phyloP scores from a whole-genome alignment of 2,113 vertebrate species.

The Aspidoscelis tigris region DNA sequence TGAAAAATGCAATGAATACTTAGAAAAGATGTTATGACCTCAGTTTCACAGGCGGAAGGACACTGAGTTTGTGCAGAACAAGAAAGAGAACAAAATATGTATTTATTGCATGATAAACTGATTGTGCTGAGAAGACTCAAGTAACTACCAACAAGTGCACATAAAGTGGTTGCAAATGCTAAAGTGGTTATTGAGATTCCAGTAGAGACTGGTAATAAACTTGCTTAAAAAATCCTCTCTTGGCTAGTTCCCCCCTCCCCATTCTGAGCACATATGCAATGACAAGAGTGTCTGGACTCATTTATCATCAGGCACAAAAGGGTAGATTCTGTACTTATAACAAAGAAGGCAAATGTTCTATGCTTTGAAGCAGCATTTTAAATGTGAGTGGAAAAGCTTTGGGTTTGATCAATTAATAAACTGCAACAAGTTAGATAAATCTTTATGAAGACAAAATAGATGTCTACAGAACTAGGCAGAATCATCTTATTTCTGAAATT shows the following conservation, averaged over 20 bases:
- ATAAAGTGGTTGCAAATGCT: conserved; percentile 21
- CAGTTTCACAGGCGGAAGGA: neutral
- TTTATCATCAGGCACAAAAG: neutral
- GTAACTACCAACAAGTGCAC: neutral
- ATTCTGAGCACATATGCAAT: too few relatives aligned
- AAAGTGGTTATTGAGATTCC: neutral
- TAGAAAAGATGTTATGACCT: neutral
- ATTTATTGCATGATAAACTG: conserved; percentile 19
- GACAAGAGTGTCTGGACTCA: neutral
- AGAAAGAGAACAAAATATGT: neutral
- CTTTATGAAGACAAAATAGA: neutral
- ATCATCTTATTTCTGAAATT: neutral
- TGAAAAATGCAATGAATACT: neutral
- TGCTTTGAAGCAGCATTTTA: conserved; percentile 15
- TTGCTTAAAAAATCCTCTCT: conserved; percentile 15
- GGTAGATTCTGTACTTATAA: conserved; percentile 13
- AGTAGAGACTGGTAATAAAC: conserved; percentile 1
- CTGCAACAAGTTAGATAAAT: neutral
- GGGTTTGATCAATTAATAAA: conserved; percentile 21
- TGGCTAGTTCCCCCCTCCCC: neutral
- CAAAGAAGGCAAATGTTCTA: neutral
- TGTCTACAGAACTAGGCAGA: neutral
- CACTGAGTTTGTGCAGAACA: neutral
- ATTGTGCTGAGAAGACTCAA: neutral
- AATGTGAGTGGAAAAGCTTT: neutral